A percentile compares a stretch with the other conserved stretches of the same genome.
phyloP scores from a whole-genome alignment of 2,797 vertebrate species.

The Onychomys leucogaster region DNA sequence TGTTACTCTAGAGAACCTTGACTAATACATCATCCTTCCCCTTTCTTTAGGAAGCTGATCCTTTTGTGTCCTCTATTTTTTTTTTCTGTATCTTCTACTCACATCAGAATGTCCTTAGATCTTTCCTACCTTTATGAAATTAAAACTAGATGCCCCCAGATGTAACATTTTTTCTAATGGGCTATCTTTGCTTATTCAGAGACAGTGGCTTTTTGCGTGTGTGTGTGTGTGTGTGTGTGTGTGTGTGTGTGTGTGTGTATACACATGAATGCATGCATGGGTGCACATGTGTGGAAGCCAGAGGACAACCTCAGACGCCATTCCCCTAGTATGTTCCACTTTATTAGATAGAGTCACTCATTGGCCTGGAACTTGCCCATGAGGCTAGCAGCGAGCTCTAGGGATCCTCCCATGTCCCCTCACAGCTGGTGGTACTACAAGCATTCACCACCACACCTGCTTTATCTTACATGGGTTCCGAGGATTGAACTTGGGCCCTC shows the following conservation, averaged over 20 bases:
- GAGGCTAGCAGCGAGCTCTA: not conserved
- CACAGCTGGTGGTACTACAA: not conserved
- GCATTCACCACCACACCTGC: too few relatives aligned
- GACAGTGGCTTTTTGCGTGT: too few relatives aligned
- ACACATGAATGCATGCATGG: not conserved
- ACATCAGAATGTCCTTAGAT: not conserved
- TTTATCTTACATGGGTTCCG: not conserved
- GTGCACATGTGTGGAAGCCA: not conserved
- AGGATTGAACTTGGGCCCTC: not conserved
- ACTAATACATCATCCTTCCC: not conserved
- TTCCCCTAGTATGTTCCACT: not conserved
- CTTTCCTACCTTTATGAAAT: not conserved
- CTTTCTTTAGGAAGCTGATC: not conserved
- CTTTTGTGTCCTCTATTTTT: not conserved
- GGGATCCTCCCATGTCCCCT: not conserved
- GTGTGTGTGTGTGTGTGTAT: too few relatives aligned
- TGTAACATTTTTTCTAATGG: not conserved
- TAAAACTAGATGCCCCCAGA: not conserved
- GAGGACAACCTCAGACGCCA: too few relatives aligned
- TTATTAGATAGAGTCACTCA: too few relatives aligned
- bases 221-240: too few relatives aligned
- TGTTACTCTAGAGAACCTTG: not conserved
- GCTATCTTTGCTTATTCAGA: not conserved
- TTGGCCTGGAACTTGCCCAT: not conserved
- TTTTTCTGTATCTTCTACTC: not conserved